These are phyloP conservation scores for Yponomeuta sedellus DNA, from an alignment of 2,888 invertebrate species.

Conservation along the genomic window DNA sequence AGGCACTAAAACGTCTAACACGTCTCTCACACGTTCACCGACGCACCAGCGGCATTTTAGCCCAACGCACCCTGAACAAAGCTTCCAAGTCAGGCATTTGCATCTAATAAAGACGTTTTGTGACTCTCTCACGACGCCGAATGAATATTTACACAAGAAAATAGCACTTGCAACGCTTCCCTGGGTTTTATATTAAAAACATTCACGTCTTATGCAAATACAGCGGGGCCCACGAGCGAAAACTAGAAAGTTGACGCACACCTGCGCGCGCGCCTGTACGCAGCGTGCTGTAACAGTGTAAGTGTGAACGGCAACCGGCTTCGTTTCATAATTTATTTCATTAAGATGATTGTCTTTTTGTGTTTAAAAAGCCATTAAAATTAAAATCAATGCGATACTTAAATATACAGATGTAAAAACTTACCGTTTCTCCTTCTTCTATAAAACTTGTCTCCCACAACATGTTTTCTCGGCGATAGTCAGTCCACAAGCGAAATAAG, in stretches of 20 bases:
- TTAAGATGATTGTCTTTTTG: slow-evolving; percentile 9
- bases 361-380: slow-evolving; percentile 13
- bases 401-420: slow-evolving; percentile 29
- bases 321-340: slow-evolving; percentile 55
- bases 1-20: slow-evolving; percentile 4
- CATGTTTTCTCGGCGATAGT: slow-evolving; percentile 55
- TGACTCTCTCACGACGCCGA: slow-evolving; percentile 42
- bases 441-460: slow-evolving; percentile 67
- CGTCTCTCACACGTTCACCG: background rate
- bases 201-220: slow-evolving; percentile 75
- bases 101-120: slow-evolving; percentile 59
- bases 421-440: slow-evolving; percentile 67
- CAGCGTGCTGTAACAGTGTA: slow-evolving; percentile 29
- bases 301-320: slow-evolving; percentile 37
- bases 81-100: slow-evolving; percentile 28
- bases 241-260: slow-evolving; percentile 73
- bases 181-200: slow-evolving; percentile 71
- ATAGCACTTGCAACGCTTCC: slow-evolving; percentile 51
- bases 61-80: slow-evolving; percentile 5
- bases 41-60: background rate
- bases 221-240: slow-evolving; percentile 60
- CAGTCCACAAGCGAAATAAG: slow-evolving; percentile 49
- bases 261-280: slow-evolving; percentile 35
- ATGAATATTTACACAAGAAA: slow-evolving; percentile 65
- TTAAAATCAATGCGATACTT: slow-evolving; percentile 22